Percentiles rank a stretch among this genome's conserved stretches.
These are phyloP conservation scores for Otocyon megalotis DNA, from an alignment of 2,113 vertebrate genomes.

Conservation along the genomic window DNA sequence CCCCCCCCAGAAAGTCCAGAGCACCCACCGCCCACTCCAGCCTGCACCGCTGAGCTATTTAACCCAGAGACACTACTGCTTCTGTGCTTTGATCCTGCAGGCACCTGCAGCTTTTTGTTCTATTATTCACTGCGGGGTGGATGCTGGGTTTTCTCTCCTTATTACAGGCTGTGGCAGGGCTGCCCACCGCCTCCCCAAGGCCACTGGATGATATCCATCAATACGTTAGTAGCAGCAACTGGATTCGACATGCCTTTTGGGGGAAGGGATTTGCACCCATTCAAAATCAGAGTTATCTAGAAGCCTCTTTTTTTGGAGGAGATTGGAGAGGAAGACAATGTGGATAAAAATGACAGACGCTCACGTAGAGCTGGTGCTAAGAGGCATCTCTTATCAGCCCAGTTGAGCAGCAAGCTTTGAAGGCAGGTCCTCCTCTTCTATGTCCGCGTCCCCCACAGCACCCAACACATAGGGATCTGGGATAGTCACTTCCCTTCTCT, in stretches of 20 bases:
- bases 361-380: neutral
- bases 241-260: constrained; percentile 52
- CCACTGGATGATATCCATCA: constrained; percentile 82
- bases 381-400: neutral
- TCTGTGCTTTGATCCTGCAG: constrained; percentile 80
- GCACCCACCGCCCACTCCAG: neutral
- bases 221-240: constrained; percentile 78
- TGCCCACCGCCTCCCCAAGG: constrained; percentile 77
- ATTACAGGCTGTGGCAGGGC: constrained; percentile 77
- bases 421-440: neutral
- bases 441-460: neutral
- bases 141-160: constrained; percentile 77
- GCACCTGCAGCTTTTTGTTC: constrained; percentile 83
- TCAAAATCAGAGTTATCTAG: neutral
- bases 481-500: neutral
- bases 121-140: constrained; percentile 84
- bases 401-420: neutral
- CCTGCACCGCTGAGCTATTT: constrained; percentile 45
- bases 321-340: neutral
- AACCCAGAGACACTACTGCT: constrained; percentile 57
- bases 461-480: neutral
- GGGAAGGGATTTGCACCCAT: constrained; percentile 14
- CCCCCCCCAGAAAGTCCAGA: neutral
- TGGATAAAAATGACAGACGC: neutral
- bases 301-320: neutral